These are phyloP conservation scores for Notodonta ziczac DNA, from an alignment of 2,888 invertebrate genomes.

Conservation along the genomic window DNA sequence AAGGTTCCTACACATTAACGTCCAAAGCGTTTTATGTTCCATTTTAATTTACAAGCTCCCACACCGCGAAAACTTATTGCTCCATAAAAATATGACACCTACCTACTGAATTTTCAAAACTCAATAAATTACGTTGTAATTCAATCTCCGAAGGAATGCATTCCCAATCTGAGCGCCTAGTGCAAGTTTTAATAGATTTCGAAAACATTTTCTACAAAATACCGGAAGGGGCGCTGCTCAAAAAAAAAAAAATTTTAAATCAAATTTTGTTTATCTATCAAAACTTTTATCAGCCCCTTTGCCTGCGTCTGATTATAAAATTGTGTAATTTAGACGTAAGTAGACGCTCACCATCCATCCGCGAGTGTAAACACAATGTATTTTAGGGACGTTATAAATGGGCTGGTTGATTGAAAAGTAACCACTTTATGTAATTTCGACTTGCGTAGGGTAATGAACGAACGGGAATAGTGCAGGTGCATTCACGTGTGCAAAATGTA, in stretches of 20 bases:
- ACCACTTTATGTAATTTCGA: slow-evolving; percentile 24
- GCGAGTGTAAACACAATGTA: slow-evolving; percentile 53
- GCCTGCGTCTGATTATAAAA: slow-evolving; percentile 19
- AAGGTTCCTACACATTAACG: background rate
- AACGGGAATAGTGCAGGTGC: background rate
- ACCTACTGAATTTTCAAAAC: slow-evolving; percentile 13
- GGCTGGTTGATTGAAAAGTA: slow-evolving; percentile 58
- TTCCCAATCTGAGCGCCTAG: slow-evolving; percentile 9
- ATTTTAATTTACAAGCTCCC: slow-evolving; percentile 6
- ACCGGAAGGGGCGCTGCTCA: too few relatives aligned
- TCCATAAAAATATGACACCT: slow-evolving; percentile 17
- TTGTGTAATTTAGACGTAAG: slow-evolving; percentile 20
- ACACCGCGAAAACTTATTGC: slow-evolving; percentile 1
- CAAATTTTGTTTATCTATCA: too few relatives aligned
- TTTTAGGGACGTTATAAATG: slow-evolving; percentile 59
- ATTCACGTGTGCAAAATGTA: slow-evolving; percentile 3
- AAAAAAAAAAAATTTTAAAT: too few relatives aligned
- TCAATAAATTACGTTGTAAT: slow-evolving; percentile 18
- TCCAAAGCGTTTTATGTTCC: slow-evolving; percentile 3
- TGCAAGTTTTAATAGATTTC: too few relatives aligned
- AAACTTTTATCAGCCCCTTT: slow-evolving; percentile 3
- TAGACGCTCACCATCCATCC: slow-evolving; percentile 39
- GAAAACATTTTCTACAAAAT: too few relatives aligned
- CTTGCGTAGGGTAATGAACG: slow-evolving; percentile 4
- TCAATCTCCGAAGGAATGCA: slow-evolving; percentile 21